Conservation (phyloP, 2,113 vertebrate genomes). For the Tragelaphus imberbis region DNA sequence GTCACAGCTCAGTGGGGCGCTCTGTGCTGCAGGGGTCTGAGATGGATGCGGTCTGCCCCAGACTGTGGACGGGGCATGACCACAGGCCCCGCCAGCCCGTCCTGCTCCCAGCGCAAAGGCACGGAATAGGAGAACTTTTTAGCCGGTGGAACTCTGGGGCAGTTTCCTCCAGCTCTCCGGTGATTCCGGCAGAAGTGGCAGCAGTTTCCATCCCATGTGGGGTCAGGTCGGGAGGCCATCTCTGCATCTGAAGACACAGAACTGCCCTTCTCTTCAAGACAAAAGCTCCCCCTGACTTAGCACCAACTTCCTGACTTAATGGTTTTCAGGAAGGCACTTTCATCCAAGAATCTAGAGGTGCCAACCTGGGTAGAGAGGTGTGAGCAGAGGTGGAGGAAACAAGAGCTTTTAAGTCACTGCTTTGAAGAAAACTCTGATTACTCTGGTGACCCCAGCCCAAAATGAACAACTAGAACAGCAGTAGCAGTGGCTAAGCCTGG, state of each 20-base stretch:
- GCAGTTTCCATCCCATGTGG: not conserved
- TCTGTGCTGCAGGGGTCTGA: not conserved
- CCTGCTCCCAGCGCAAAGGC: not conserved
- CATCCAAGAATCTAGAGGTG: not conserved
- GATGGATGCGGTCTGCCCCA: fast-evolving
- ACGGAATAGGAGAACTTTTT: fast-evolving
- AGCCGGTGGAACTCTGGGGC: not conserved
- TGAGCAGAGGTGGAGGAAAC: not conserved
- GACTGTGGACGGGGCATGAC: fast-evolving
- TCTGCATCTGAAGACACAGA: not conserved
- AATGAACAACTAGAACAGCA: not conserved
- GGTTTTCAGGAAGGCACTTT: not conserved
- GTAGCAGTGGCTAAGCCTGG: not conserved
- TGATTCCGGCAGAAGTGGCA: not conserved
- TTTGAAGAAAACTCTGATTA: not conserved
- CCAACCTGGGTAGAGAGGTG: not conserved
- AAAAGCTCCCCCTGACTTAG: not conserved
- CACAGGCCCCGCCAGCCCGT: fast-evolving
- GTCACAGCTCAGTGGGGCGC: fast-evolving
- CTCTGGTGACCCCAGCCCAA: not conserved
- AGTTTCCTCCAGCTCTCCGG: not conserved
- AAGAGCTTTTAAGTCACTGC: not conserved
- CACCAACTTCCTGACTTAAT: not conserved
- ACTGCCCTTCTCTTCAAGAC: not conserved
- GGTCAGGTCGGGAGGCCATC: not conserved